These are phyloP conservation scores for Silurus meridionalis DNA, from an alignment of 2,113 vertebrate species.

Conservation along the genomic window DNA sequence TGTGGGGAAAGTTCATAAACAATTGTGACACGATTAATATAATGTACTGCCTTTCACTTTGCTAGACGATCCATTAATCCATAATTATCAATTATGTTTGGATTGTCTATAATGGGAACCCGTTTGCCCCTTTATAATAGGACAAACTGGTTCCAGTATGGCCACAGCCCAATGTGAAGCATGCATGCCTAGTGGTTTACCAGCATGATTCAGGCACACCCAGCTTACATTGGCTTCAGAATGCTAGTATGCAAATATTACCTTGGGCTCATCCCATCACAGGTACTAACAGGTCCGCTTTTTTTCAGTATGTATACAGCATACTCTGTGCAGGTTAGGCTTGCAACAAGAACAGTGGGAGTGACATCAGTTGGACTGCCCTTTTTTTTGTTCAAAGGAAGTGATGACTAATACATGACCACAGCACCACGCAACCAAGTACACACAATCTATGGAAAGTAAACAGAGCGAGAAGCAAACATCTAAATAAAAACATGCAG, in stretches of 20 bases:
- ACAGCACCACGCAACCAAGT: conserved; percentile 59
- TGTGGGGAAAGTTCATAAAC: not conserved
- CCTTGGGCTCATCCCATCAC: not conserved
- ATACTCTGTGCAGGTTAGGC: not conserved
- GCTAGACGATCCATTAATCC: not conserved
- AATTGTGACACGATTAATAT: not conserved
- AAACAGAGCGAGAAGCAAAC: conserved; percentile 15
- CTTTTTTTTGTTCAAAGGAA: conserved; percentile 40
- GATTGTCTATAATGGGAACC: not conserved
- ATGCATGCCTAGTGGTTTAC: conserved; percentile 14
- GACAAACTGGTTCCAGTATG: conserved; percentile 28
- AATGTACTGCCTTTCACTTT: not conserved
- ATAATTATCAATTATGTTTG: no score
- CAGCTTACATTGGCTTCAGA: not conserved
- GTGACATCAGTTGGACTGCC: not conserved
- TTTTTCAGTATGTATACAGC: not conserved
- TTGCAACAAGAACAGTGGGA: no score
- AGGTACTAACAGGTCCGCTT: not conserved
- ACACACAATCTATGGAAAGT: conserved; percentile 39
- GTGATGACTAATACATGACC: conserved; percentile 66
- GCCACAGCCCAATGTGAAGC: conserved; percentile 12
- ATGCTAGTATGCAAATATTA: conserved; percentile 7
- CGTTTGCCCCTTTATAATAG: not conserved
- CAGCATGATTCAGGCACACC: conserved; percentile 22
- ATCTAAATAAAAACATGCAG: not conserved